Base-by-base conservation (phyloP, 2,797 vertebrate species). In the Chaetodon trifasciatus region DNA sequence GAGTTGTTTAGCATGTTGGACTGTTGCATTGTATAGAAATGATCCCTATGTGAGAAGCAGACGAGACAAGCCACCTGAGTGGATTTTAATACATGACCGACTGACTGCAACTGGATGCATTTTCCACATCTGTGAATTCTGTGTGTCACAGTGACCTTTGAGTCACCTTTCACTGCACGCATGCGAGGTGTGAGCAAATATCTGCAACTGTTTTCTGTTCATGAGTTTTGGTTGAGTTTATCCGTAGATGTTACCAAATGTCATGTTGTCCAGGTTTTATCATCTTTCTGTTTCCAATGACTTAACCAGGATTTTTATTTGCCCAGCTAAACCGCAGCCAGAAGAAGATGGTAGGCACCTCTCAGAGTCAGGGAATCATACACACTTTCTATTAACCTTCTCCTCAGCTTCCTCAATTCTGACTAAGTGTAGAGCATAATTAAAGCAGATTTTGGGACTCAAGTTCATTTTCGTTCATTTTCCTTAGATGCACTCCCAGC, bases 401-500 rank as follows among this genome's bases (percentile, higher is more conserved):
- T 66, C 65, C 70, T 66, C 63, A 61, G 68, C 61, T 57, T 62
- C 49, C 50, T 64, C 11, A 52, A 2, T 42, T 39, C 5, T 56
- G 19, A 70, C 42, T 24, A 7, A 42, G 62, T 21, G 2, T 44
- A 74, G 47, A 28, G 6, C 72, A 64, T 53, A 74, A 55, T 65
- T 58, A 46, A 11, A 62, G 3, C 42, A 23, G 12, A 74, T 53
- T 32, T 24, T 39, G 12, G 23, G 21, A 46, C 4, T 58, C 9
- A 5, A 47, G 81, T 69, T 90, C 70, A 87, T 84, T 84, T 72
- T 37, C 37, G 61, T 84, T 84, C 44, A 64, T 91, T 85, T 87
- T 72, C 76, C 70, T 70, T 79, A 93, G 92, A 92, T 70, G 23
- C 19, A 47, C 78, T 50, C 55, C 80, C 81, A 28, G 52, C 88